Evolutionary conservation across 1,140 invertebrate species (phyloP).

Genomic region (Coptotermes formosanus): DNA sequence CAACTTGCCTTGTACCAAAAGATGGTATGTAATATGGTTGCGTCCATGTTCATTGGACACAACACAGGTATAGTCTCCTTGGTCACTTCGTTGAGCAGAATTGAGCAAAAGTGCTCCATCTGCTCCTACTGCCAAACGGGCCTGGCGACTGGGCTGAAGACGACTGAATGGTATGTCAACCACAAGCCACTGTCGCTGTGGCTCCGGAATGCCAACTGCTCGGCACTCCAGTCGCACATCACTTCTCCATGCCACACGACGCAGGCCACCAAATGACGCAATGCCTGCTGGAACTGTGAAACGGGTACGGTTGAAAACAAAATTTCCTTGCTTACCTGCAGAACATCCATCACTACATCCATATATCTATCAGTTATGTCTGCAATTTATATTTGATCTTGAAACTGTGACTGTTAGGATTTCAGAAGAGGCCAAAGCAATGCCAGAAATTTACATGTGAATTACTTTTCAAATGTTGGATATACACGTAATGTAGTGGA

Average conservation of each 20-base stretch:
- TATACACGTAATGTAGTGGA: too few species aligned
- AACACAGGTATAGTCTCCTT: constrained; percentile 47
- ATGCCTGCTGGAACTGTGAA: constrained; percentile 45
- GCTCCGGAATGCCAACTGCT: constrained; percentile 47
- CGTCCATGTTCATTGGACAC: constrained; percentile 47
- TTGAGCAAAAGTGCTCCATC: constrained; percentile 39
- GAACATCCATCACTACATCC: too few species aligned
- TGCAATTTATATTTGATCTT: too few species aligned
- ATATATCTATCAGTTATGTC: too few species aligned
- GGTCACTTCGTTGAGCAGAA: constrained; percentile 38
- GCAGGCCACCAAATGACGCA: constrained; percentile 41
- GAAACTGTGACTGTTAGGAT: too few species aligned
- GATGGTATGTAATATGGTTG: constrained; percentile 50
- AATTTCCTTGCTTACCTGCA: too few species aligned
- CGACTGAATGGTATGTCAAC: constrained; percentile 33
- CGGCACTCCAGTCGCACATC: constrained; percentile 47
- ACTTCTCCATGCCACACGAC: constrained; percentile 41
- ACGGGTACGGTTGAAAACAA: too few species aligned
- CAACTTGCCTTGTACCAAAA: constrained; percentile 54
- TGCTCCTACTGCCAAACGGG: constrained; percentile 28
- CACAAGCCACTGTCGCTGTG: constrained; percentile 45
- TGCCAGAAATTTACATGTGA: too few species aligned
- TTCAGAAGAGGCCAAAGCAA: too few species aligned
- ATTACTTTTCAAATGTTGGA: too few species aligned
- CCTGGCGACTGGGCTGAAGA: constrained; percentile 30